Base-by-base conservation (phyloP, 1,140 invertebrate genomes). In the Drosophila bocki region DNA sequence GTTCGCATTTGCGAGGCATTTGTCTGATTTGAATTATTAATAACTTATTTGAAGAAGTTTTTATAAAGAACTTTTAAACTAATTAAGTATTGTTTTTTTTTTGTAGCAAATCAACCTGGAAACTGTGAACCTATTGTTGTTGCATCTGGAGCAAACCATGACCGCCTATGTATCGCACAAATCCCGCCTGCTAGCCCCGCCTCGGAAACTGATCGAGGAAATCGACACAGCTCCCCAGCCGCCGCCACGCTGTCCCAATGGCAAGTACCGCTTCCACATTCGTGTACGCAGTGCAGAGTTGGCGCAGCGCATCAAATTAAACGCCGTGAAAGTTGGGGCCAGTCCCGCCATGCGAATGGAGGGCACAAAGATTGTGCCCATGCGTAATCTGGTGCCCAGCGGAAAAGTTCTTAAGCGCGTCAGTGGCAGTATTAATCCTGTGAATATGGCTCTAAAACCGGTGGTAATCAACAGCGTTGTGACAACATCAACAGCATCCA, bases 141-240 rank as follows among this genome's bases (percentile, higher is more conserved):
- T 96, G 48, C 94, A 96, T 76, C 93, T 97, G 91, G 97, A 98
- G 91, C 86, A 94, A 54, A 94, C 94, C 45, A 85, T 97, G 39
- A 96, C 96, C 54, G 97, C 97, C 6, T 98, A 97, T 94, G 96
- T 96, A 44, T 96, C 97, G 48, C 97, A 98, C 92, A 95, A 97
- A 83, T 95, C 96, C 37, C 95, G 95, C 62, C 95, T 96, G 78
- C 95, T 97, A 51, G 95, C 96, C 80, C 95, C 96, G n/a, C 95
- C 96, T 7, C 93, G 94, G 45, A 95, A 95, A 80, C 92, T 97
- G 3, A 97, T 98, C 50, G 96, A 97, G 92, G 96, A 97, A 93
- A 93, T 97, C 63, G 95, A 97, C 84, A 93, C 79, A 59, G 91
- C 94, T 48, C 94, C 95, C 11, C 93, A 94, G 11, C 93, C 94